Evolutionary conservation across 2,797 vertebrate species (phyloP).

Genomic region (Oreonectes daqikongensis): DNA sequence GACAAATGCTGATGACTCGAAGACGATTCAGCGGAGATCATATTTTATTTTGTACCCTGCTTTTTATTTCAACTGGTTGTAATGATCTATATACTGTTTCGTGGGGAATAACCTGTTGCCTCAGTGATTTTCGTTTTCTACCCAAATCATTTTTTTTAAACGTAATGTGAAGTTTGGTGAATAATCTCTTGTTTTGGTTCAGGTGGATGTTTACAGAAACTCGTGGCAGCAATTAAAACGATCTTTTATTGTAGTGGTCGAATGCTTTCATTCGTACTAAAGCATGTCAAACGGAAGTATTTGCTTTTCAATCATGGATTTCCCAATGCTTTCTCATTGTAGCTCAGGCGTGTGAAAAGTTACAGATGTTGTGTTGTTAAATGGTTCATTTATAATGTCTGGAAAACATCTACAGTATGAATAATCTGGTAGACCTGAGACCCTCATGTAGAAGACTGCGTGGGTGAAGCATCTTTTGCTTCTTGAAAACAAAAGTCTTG

Average conservation of each 20-base stretch:
- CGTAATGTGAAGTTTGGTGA: slow-evolving; percentile 43
- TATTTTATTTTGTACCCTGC: slow-evolving; percentile 30
- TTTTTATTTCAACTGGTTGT: slow-evolving; percentile 41
- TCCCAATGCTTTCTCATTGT: slow-evolving; percentile 28
- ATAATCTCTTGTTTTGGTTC: slow-evolving; percentile 25
- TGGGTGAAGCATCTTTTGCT: slow-evolving; percentile 7
- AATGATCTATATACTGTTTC: slow-evolving; percentile 45
- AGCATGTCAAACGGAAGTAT: slow-evolving; percentile 19
- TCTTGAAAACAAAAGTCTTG: slow-evolving; percentile 3
- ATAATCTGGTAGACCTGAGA: background rate
- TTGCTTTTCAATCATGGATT: slow-evolving; percentile 33
- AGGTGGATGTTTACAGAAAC: slow-evolving; percentile 44
- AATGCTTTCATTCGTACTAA: slow-evolving; percentile 20
- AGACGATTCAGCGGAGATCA: slow-evolving; percentile 22
- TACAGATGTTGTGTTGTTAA: slow-evolving; percentile 28
- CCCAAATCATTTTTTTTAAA: slow-evolving; percentile 16
- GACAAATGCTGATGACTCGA: slow-evolving; percentile 39
- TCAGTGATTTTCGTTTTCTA: slow-evolving; percentile 13
- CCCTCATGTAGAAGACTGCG: background rate
- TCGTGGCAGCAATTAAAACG: slow-evolving; percentile 17
- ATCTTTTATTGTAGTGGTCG: slow-evolving; percentile 8
- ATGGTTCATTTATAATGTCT: slow-evolving; percentile 12
- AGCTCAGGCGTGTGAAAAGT: slow-evolving; percentile 20
- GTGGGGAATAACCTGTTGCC: slow-evolving; percentile 45
- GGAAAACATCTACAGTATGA: background rate